These are phyloP conservation scores for Metacarcinus magister DNA, from an alignment of 2,888 invertebrate species.

Conservation along the genomic window DNA sequence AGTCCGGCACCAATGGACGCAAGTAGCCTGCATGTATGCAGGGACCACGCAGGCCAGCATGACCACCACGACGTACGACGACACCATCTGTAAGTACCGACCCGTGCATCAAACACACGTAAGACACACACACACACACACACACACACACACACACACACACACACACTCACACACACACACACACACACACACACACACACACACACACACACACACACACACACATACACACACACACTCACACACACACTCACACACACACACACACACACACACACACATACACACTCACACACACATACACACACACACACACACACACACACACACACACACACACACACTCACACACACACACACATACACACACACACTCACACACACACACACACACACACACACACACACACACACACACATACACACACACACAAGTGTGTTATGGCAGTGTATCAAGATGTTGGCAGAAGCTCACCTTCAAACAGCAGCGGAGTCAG, in stretches of 20 bases:
- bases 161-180: slow-evolving; percentile 30
- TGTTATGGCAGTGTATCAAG: background rate
- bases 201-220: background rate
- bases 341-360: background rate
- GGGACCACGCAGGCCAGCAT: background rate
- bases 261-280: slow-evolving; percentile 32
- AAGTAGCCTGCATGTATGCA: background rate
- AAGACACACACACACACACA: too few relatives aligned
- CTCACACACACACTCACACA: slow-evolving; percentile 30
- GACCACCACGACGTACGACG: background rate
- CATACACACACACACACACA: slow-evolving; percentile 37
- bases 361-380: slow-evolving; percentile 33
- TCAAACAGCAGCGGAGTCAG: background rate
- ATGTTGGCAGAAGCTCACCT: background rate
- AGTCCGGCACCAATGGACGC: slow-evolving; percentile 78
- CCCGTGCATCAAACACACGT: too few relatives aligned
- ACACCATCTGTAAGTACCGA: slow-evolving; percentile 28
- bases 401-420: slow-evolving; percentile 56
- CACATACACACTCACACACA: slow-evolving; percentile 53
- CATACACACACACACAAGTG: slow-evolving; percentile 12
- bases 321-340: slow-evolving; percentile 41
- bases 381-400: slow-evolving; percentile 32
- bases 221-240: background rate
- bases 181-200: slow-evolving; percentile 56
- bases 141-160: slow-evolving; percentile 42